Evolutionary conservation across 2,888 invertebrate species (phyloP).

Genomic region (Steinernema carpocapsae): DNA sequence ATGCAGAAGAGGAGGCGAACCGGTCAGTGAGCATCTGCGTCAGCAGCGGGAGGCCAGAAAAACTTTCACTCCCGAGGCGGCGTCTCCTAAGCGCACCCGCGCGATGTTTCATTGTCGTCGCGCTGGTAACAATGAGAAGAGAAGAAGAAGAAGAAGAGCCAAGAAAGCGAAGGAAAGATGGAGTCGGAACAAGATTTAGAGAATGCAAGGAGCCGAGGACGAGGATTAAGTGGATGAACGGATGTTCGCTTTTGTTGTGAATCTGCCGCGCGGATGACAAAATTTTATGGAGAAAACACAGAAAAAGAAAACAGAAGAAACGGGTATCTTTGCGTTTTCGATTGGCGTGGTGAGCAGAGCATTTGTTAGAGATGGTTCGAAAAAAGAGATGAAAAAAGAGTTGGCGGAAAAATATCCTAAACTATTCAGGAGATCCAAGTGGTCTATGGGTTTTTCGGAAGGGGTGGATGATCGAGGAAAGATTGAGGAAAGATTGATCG

Average conservation of each 20-base stretch:
- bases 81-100: slow-evolving; percentile 12
- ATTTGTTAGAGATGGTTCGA: too few species aligned
- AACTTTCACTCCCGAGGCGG: slow-evolving; percentile 30
- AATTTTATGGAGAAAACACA: background rate
- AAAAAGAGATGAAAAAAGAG: too few species aligned
- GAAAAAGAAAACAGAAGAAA: too few species aligned
- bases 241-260: slow-evolving; percentile 7
- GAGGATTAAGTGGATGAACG: slow-evolving; percentile 28
- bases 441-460: too few species aligned
- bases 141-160: background rate
- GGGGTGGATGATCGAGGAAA: too few species aligned
- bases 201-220: background rate
- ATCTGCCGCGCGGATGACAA: background rate
- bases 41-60: background rate
- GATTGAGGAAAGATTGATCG: too few species aligned
- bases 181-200: background rate
- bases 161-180: too few species aligned
- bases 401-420: too few species aligned
- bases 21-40: slow-evolving; percentile 9
- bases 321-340: too few species aligned
- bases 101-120: slow-evolving; percentile 31
- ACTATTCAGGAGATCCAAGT: too few species aligned
- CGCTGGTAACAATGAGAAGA: slow-evolving; percentile 10
- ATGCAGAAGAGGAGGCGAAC: background rate
- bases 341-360: too few species aligned